Percentiles rank a stretch among this genome's conserved stretches.
Conservation (phyloP, 2,888 invertebrate species). For the Epinotia nisella region DNA sequence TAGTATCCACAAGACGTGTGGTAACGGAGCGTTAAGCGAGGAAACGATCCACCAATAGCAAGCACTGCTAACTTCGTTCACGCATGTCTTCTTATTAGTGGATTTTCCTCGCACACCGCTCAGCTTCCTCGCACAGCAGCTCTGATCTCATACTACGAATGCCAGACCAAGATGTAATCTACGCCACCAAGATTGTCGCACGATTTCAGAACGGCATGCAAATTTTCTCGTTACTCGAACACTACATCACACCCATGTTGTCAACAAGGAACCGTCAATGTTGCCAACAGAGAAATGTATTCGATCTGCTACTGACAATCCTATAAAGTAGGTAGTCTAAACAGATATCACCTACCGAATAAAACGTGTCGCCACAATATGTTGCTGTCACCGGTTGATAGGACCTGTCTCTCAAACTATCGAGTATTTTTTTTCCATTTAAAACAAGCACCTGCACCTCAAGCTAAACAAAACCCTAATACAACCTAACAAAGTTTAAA, state of each 20-base stretch:
- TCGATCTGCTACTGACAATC: conserved; percentile 69
- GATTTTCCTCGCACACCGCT: no score
- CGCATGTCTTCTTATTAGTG: no score
- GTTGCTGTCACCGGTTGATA: conserved; percentile 83
- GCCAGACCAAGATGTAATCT: neutral
- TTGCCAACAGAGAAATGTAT: conserved; percentile 59
- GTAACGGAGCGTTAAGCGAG: no score
- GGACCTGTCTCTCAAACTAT: conserved; percentile 82
- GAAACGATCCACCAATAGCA: no score
- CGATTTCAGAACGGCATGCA: neutral
- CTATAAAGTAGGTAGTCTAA: conserved; percentile 65
- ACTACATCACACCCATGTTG: conserved; percentile 27
- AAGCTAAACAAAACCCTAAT: conserved; percentile 6
- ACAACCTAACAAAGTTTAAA: conserved; percentile 12
- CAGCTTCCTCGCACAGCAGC: no score
- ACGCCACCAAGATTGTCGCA: neutral
- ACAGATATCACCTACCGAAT: conserved; percentile 75
- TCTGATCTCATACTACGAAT: neutral
- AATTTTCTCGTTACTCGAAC: conserved; percentile 29
- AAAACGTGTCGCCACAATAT: conserved; percentile 79
- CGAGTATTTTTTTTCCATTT: conserved; percentile 53
- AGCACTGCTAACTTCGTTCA: no score
- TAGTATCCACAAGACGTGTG: no score
- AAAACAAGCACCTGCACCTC: neutral
- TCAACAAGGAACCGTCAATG: conserved; percentile 19